Evolutionary conservation across 2,113 vertebrate genomes (phyloP).

Genomic region (Psettodes erumei): DNA sequence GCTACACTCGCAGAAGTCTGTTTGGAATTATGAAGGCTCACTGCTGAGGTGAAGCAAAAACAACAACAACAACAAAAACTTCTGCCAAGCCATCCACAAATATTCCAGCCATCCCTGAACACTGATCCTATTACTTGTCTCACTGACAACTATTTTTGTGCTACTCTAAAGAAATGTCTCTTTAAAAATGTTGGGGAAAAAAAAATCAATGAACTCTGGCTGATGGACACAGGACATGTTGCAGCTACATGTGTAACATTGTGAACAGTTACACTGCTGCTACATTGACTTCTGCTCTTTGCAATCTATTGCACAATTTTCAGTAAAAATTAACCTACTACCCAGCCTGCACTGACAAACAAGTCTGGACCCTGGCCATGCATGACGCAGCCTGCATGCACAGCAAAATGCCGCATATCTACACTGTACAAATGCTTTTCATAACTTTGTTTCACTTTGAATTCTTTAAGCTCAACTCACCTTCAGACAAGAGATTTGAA

Average conservation of each 20-base stretch:
- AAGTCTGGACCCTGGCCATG: conserved; percentile 55
- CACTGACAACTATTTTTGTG: background rate
- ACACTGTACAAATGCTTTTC: background rate
- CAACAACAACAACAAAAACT: background rate
- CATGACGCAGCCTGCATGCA: background rate
- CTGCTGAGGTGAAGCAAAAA: background rate
- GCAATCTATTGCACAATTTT: conserved; percentile 44
- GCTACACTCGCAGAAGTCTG: background rate
- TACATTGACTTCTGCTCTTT: conserved; percentile 14
- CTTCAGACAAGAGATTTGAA: background rate
- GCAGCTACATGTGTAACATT: background rate
- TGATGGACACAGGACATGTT: background rate
- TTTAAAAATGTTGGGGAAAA: background rate
- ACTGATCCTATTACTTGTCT: background rate
- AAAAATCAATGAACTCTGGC: background rate
- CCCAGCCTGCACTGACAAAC: conserved; percentile 40
- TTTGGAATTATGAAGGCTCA: background rate
- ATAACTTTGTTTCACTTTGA: background rate
- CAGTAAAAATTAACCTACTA: conserved; percentile 54
- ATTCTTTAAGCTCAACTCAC: background rate
- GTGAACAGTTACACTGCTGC: background rate
- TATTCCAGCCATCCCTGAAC: background rate
- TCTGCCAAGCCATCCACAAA: background rate
- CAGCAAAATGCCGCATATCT: background rate
- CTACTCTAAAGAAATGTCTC: background rate